Evolutionary conservation across 2,888 invertebrate species (phyloP), one percentile per base, ranked within the genome.

Genomic region (Halictus quadricinctus): DNA sequence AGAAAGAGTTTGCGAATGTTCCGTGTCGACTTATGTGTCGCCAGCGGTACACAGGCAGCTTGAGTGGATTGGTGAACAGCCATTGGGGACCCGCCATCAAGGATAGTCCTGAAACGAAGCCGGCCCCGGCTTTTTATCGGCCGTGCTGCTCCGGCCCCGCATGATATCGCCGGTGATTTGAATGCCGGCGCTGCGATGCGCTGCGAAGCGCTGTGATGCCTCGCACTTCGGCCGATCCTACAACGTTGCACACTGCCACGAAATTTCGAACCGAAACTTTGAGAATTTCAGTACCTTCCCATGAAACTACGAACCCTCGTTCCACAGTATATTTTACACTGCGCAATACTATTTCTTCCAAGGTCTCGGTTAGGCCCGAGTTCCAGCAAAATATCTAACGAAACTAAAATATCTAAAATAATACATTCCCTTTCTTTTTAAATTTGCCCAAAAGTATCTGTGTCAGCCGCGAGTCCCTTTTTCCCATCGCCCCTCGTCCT

Each of bases 51-150:
- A 58, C 75, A 82, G 25, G 80, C 88, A 83, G 83, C 83, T 83
- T 80, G 85, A 77, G 83, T 84, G 85, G 81, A 85, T 87, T 76
- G 83, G 79, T 50, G 79, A 78, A 81, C 83, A 81, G 78, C 87
- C 83, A 85, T 90, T 83, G 76, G 81, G 66, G 48, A 73, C 64
- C 70, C 82, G 82, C 83, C 88, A 80, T 85, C 81, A 83, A 82
- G 83, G 76, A 84, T 76, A 83, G 82, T 54, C 79, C 74, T 72
- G 79, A 82, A 84, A 81, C 77, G 58, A 79, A 29, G 46, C 48
- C 82, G 46, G 58, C 58, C 64, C n/a, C 25, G 72, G 72, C 76
- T 80, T 80, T 81, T 84, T 86, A 86, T 83, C 83, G 78, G 41
- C 64, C 64, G 41, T 41, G 50, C 54, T 18, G 50, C 50, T 41